Percentiles rank a stretch among this genome's conserved stretches.
Conservation (phyloP, 2,113 vertebrate species). For the Miniopterus natalensis region DNA sequence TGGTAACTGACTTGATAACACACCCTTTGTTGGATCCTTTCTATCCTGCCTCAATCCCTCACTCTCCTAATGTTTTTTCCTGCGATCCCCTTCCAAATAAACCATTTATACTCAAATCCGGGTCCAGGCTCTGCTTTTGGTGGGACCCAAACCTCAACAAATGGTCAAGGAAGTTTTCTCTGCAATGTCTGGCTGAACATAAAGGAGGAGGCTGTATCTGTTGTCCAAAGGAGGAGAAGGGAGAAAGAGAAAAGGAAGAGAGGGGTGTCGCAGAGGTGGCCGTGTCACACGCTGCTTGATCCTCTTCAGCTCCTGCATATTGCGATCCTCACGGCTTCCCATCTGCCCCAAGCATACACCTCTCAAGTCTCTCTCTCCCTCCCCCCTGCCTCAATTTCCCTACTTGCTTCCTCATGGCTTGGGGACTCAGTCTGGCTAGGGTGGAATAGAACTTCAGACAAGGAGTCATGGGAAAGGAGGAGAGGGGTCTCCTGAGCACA, state of each 20-base stretch:
- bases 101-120: background rate
- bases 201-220: background rate
- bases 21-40: background rate
- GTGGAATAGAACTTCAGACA: slow-evolving; percentile 12
- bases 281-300: background rate
- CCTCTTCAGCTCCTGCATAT: background rate
- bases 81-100: background rate
- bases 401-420: background rate
- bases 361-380: background rate
- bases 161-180: background rate
- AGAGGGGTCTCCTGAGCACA: background rate
- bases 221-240: background rate
- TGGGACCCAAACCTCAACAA: background rate
- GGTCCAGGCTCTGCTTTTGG: background rate
- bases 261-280: background rate
- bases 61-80: background rate
- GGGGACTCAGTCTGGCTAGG: background rate
- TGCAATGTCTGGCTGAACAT: background rate
- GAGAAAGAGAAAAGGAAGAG: background rate
- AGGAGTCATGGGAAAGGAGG: slow-evolving; percentile 55
- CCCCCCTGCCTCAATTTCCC: slow-evolving; percentile 2
- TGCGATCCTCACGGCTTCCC: background rate
- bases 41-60: background rate
- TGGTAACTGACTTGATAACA: background rate
- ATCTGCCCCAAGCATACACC: background rate